phyloP scores from a whole-genome alignment of 92 coral and sea anemone species.

The Zoanthus sociatus region DNA sequence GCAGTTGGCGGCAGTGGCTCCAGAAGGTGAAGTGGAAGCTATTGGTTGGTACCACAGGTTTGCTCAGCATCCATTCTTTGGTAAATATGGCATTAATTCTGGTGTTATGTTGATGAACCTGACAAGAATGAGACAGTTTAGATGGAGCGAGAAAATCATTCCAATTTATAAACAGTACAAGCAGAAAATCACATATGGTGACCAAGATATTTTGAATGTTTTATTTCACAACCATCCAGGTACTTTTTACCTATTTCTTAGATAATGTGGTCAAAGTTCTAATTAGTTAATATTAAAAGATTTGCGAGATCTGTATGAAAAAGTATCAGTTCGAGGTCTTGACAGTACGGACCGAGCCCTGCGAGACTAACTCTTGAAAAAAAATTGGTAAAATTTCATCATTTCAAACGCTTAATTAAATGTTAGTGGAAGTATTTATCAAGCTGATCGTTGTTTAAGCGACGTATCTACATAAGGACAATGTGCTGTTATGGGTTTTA shows the following conservation, averaged over 20 bases:
- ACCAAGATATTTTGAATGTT: conserved; percentile 91
- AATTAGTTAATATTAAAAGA: too few relatives aligned
- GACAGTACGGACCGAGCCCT: too few relatives aligned
- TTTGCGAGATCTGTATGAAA: too few relatives aligned
- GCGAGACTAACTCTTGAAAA: too few relatives aligned
- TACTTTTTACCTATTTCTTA: not conserved
- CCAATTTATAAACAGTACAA: conserved; percentile 81
- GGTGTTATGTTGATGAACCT: conserved; percentile 98
- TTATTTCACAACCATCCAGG: conserved; percentile 93
- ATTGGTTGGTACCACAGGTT: conserved; percentile 90
- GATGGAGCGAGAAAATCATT: conserved; percentile 73
- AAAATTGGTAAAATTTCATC: too few relatives aligned
- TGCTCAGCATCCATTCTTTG: conserved; percentile 94
- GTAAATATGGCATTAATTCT: conserved; percentile 92
- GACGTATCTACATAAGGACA: too few relatives aligned
- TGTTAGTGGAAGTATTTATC: too few relatives aligned
- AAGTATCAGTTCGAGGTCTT: too few relatives aligned
- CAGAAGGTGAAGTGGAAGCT: conserved; percentile 82
- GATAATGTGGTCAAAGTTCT: not conserved
- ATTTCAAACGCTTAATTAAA: too few relatives aligned
- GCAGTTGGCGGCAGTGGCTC: conserved; percentile 89
- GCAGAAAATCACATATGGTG: conserved; percentile 88
- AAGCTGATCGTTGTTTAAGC: too few relatives aligned
- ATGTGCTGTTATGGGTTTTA: too few relatives aligned
- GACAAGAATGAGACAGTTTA: conserved; percentile 77